Evolutionary conservation across 2,797 vertebrate species (phyloP), one percentile per base, ranked within the genome.

Genomic region (Gymnodraco acuticeps): DNA sequence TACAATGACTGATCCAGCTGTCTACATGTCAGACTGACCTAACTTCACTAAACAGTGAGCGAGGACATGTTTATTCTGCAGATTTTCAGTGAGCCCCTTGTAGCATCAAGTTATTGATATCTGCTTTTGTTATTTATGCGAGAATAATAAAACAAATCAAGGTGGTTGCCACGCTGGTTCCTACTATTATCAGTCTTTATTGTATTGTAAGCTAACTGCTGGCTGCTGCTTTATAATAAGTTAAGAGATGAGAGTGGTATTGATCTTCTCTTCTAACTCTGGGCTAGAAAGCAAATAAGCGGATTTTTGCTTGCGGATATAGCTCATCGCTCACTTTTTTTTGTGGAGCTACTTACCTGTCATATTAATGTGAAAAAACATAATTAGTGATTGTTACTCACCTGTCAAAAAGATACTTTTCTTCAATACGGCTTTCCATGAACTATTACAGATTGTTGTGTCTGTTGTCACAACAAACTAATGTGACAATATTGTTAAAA

Each of bases 91-190:
- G 27, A 60, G n/a, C 19, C 42, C 23, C 31, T 63, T 2, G 11
- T 55, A 19, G 33, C 50, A 55, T 50, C 14, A 27, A 43, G n/a
- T 45, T 51, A 43, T 72, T 67, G 27, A 41, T 5, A n/a, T 47
- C 23, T 20, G 10, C 20, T 71, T 48, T 45, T 5, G 15, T 66
- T 52, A 48, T 4, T 27, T 4, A 27, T 43, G 20, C 2, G 23
- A 42, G n/a, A 38, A 38, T 9, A 38, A 9, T 38, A 38, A 38
- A 41, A 62, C 62, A 45, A 43, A 3, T 47, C 6, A 17, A 6
- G 0, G 12, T 46, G 52, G 15, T 15, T 48, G 19, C 43, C 19
- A 41, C 19, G 23, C 12, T 16, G 13, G 3, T 43, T 54, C 5
- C 10, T 16, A 3, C 12, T 52, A 10, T 23, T 46, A 60, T 55